phyloP scores from a whole-genome alignment of 2,797 vertebrate genomes.

The Sebastiscus albofasciatus region DNA sequence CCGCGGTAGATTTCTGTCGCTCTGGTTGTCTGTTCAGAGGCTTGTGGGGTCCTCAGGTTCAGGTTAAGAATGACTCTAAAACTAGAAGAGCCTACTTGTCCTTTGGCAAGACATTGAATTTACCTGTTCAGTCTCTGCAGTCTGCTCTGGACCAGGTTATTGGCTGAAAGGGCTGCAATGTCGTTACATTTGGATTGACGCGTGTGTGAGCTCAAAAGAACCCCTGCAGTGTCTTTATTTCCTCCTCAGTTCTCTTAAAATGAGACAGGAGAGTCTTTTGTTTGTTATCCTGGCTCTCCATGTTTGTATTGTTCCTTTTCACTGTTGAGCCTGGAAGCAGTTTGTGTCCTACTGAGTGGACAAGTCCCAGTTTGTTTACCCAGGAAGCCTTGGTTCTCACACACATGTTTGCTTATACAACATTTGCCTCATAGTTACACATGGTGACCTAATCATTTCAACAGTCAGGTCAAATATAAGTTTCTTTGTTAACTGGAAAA shows the following conservation, averaged over 20 bases:
- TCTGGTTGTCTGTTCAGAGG: background rate
- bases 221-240: background rate
- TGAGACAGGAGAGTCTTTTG: background rate
- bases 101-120: background rate
- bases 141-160: background rate
- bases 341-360: background rate
- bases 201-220: too few relatives aligned
- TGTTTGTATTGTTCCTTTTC: background rate
- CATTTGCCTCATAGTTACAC: background rate
- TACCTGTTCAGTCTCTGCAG: background rate
- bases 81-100: background rate
- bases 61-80: background rate
- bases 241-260: background rate
- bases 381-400: background rate
- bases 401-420: background rate
- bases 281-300: background rate
- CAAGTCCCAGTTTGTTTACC: background rate
- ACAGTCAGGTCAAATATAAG: background rate
- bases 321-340: background rate
- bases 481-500: background rate
- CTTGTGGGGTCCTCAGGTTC: background rate
- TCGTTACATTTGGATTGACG: too few relatives aligned
- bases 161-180: background rate
- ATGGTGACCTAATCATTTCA: too few relatives aligned
- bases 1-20: background rate